Percentiles rank a stretch among this genome's conserved stretches.
These are phyloP conservation scores for Laupala kohalensis DNA, from an alignment of 1,140 invertebrate genomes.

Conservation along the genomic window DNA sequence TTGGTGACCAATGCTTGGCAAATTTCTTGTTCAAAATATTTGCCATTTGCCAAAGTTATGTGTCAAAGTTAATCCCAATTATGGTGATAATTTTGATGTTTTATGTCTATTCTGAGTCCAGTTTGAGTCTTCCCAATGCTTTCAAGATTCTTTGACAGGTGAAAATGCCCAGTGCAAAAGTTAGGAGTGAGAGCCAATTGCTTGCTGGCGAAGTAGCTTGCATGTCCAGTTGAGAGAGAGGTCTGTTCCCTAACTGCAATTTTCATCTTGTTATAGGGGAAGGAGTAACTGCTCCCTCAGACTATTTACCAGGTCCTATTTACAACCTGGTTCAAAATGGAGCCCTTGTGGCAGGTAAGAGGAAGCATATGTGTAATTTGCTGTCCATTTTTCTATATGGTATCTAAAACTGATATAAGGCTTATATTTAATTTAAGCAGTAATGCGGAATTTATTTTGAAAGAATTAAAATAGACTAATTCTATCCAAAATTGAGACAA, in stretches of 20 bases:
- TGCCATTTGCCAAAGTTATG: not conserved
- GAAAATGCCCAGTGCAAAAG: not conserved
- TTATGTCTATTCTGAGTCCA: not conserved
- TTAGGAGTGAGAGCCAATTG: not conserved
- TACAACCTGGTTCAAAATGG: slow-evolving; percentile 75
- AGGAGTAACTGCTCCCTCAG: not conserved
- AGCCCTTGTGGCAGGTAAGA: slow-evolving; percentile 65
- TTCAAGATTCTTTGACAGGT: not conserved
- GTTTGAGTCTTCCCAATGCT: not conserved
- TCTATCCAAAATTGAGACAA: too few relatives aligned
- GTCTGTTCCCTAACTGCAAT: not conserved
- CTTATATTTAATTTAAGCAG: too few relatives aligned
- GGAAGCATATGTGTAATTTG: too few relatives aligned
- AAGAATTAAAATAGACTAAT: too few relatives aligned
- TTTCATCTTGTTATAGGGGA: slow-evolving; percentile 9
- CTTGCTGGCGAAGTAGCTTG: not conserved
- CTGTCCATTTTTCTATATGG: too few relatives aligned
- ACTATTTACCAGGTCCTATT: slow-evolving; percentile 36
- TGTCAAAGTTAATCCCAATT: too few relatives aligned
- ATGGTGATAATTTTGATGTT: too few relatives aligned
- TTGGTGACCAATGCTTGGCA: not conserved
- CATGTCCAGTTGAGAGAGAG: not conserved
- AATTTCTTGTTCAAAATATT: not conserved
- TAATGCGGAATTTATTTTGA: too few relatives aligned
- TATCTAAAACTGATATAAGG: too few relatives aligned